Conservation (phyloP, 1,140 invertebrate species). For the Drosophila nasuta region DNA sequence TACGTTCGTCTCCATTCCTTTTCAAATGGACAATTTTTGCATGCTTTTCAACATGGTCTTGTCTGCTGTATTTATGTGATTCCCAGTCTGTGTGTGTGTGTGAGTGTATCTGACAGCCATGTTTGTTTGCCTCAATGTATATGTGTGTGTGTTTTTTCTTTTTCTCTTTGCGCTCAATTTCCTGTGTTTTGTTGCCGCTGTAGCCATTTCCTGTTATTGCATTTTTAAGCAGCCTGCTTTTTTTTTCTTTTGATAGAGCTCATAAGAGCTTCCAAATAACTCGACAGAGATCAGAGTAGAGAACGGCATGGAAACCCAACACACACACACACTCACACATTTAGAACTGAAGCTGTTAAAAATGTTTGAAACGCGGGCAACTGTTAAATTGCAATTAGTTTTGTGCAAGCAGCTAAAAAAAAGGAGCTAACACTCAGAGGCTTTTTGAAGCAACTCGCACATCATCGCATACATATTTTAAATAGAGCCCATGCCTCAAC, state of each 20-base stretch:
- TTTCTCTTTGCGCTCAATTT: slow-evolving; percentile 49
- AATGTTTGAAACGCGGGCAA: slow-evolving; percentile 23
- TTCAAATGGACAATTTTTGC: slow-evolving; percentile 40
- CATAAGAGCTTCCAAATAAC: slow-evolving; percentile 42
- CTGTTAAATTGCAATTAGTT: slow-evolving; percentile 56
- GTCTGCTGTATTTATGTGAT: slow-evolving; percentile 7
- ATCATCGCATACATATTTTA: slow-evolving; percentile 19
- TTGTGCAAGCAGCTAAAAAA: slow-evolving; percentile 7
- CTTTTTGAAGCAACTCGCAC: slow-evolving; percentile 3
- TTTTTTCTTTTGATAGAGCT: slow-evolving; percentile 38
- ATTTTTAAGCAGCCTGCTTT: slow-evolving; percentile 53
- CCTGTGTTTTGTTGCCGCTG: slow-evolving; percentile 53
- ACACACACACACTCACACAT: not conserved
- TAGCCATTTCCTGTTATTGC: slow-evolving; percentile 59
- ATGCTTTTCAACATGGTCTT: slow-evolving; percentile 39
- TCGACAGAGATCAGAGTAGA: slow-evolving; percentile 8
- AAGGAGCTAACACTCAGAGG: not conserved
- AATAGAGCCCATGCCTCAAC: not conserved
- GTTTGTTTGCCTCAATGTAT: slow-evolving; percentile 48
- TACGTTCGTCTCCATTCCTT: not conserved
- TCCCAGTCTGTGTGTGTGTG: not conserved
- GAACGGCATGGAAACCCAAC: not conserved
- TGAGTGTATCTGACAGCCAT: slow-evolving; percentile 45
- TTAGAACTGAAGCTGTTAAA: slow-evolving; percentile 17
- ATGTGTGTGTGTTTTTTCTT: not conserved